These are phyloP conservation scores for Lymantria dispar DNA, from an alignment of 2,888 invertebrate species.

Conservation along the genomic window DNA sequence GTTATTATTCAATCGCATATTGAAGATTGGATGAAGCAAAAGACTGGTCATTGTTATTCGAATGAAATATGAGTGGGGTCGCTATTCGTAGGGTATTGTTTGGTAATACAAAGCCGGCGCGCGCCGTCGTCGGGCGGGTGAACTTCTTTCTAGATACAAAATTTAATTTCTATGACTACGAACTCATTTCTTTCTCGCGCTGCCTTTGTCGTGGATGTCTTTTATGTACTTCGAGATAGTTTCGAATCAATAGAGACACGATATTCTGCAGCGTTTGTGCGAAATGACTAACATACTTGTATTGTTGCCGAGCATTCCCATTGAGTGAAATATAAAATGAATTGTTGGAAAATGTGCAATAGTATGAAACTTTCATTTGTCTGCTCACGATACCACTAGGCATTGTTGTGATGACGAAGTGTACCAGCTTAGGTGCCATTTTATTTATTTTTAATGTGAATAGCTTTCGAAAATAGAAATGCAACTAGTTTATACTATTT, in stretches of 20 bases:
- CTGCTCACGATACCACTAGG: slow-evolving; percentile 33
- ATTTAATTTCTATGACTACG: slow-evolving; percentile 71
- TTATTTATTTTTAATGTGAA: slow-evolving; percentile 10
- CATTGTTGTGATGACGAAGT: slow-evolving; percentile 26
- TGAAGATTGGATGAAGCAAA: slow-evolving; percentile 62
- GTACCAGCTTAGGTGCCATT: slow-evolving; percentile 9
- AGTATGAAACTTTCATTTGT: slow-evolving; percentile 44
- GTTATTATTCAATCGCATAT: slow-evolving; percentile 51
- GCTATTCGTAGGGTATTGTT: slow-evolving; percentile 60
- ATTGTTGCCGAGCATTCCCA: slow-evolving; percentile 41
- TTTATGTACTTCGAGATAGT: slow-evolving; percentile 62
- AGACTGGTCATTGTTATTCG: slow-evolving; percentile 63
- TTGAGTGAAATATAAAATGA: slow-evolving; percentile 50
- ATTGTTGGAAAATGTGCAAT: slow-evolving; percentile 57
- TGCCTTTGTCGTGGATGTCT: slow-evolving; percentile 60
- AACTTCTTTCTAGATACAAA: slow-evolving; percentile 63
- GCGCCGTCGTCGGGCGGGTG: slow-evolving; percentile 36
- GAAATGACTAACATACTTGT: slow-evolving; percentile 65
- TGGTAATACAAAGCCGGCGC: slow-evolving; percentile 56
- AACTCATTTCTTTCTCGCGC: slow-evolving; percentile 54
- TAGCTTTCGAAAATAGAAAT: slow-evolving; percentile 7
- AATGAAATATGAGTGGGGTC: slow-evolving; percentile 69
- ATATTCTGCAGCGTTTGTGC: slow-evolving; percentile 67
- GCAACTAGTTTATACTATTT: no score
- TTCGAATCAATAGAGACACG: slow-evolving; percentile 58